These are phyloP conservation scores for Paracyprichromis sp. DNA, from an alignment of 2,113 vertebrate species.

Conservation along the genomic window DNA sequence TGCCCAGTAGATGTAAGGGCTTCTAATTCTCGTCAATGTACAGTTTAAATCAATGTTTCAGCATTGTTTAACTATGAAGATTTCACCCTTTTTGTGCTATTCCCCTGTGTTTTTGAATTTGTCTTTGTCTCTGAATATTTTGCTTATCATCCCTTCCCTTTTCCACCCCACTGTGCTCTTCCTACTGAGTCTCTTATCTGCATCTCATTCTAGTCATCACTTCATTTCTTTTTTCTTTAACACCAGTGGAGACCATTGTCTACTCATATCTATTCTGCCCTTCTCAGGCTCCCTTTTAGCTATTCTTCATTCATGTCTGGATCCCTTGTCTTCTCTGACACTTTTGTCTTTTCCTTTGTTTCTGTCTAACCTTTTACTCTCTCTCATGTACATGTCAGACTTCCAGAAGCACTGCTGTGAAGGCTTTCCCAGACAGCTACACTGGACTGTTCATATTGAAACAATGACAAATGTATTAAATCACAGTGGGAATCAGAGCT, in stretches of 20 bases:
- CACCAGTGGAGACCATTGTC: neutral
- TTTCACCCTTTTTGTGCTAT: neutral
- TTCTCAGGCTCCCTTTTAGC: neutral
- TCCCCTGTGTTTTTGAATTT: neutral
- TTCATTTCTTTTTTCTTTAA: neutral
- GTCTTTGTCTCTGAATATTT: neutral
- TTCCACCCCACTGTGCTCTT: neutral
- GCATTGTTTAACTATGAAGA: neutral
- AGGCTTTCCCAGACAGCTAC: neutral
- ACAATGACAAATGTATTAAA: constrained; percentile 55
- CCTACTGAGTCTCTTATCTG: neutral
- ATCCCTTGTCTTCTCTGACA: constrained; percentile 7
- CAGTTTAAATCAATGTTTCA: neutral
- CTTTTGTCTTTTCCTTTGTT: constrained; percentile 34
- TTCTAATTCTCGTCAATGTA: neutral
- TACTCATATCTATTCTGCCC: neutral
- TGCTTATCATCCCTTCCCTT: neutral
- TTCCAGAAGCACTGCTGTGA: constrained; percentile 28
- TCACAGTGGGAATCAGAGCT: constrained; percentile 48
- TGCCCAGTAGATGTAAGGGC: neutral
- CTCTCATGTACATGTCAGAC: constrained; percentile 45
- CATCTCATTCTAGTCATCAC: neutral
- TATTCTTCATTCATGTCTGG: neutral
- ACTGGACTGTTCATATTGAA: constrained; percentile 22
- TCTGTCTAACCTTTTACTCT: constrained; percentile 38